Conservation (phyloP, 2,888 invertebrate genomes). For the Leucophenga montana region DNA sequence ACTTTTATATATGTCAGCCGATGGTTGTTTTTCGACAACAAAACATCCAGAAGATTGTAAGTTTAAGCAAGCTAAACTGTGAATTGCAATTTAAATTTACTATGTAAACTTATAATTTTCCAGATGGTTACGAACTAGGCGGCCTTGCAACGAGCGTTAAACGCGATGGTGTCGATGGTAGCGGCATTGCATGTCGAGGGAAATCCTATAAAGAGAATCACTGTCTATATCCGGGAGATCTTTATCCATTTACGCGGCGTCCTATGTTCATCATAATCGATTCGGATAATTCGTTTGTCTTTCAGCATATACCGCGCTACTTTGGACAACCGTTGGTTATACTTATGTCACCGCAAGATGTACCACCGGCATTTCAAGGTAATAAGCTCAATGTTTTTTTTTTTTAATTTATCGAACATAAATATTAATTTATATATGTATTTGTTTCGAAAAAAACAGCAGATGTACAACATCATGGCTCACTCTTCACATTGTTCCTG, state of each 20-base stretch:
- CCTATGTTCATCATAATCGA: slow-evolving; percentile 95
- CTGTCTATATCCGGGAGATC: slow-evolving; percentile 93
- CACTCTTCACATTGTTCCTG: slow-evolving; percentile 94
- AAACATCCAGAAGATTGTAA: slow-evolving; percentile 93
- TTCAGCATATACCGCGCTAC: slow-evolving; percentile 90
- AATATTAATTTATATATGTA: neutral
- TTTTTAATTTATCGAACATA: neutral
- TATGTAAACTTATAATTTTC: slow-evolving; percentile 46
- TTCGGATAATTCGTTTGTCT: slow-evolving; percentile 94
- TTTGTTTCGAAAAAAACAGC: slow-evolving; percentile 58
- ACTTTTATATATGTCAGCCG: slow-evolving; percentile 94
- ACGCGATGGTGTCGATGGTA: slow-evolving; percentile 78
- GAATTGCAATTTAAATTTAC: no score
- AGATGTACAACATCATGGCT: slow-evolving; percentile 90
- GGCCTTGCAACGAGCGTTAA: slow-evolving; percentile 92
- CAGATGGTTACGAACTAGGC: slow-evolving; percentile 92
- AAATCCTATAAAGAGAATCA: slow-evolving; percentile 79
- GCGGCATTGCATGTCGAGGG: slow-evolving; percentile 71
- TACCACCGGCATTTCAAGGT: slow-evolving; percentile 89
- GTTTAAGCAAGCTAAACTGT: slow-evolving; percentile 55
- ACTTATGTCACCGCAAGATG: slow-evolving; percentile 93
- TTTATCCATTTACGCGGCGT: slow-evolving; percentile 92
- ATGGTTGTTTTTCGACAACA: slow-evolving; percentile 86
- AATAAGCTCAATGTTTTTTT: slow-evolving; percentile 9
- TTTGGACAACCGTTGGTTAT: slow-evolving; percentile 95